phyloP scores from a whole-genome alignment of 1,140 invertebrate genomes.

The Drosophila ogumai region DNA sequence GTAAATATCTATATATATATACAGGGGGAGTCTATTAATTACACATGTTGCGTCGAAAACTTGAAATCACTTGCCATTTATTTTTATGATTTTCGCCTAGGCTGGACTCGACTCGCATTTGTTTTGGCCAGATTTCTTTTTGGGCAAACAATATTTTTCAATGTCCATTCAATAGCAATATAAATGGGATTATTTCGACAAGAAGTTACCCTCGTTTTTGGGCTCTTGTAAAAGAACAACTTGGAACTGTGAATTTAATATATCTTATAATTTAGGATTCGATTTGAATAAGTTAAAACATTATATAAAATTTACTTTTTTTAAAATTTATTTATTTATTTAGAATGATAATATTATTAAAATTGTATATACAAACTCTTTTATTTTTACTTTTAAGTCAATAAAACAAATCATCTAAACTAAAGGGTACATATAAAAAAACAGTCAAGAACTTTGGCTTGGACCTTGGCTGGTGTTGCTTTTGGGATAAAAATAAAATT shows the following conservation, averaged over 20 bases:
- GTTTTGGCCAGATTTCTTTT: conserved; percentile 50
- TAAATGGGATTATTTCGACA: conserved; percentile 17
- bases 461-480: conserved; percentile 16
- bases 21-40: conserved; percentile 74
- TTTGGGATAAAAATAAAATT: conserved; percentile 27
- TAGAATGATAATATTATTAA: no score
- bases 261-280: not conserved
- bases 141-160: conserved; percentile 55
- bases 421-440: not conserved
- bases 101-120: conserved; percentile 14
- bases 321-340: no score
- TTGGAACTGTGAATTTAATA: not conserved
- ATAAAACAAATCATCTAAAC: no score
- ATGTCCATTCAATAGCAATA: conserved; percentile 42
- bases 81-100: conserved; percentile 59
- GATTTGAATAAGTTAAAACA: no score
- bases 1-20: not conserved
- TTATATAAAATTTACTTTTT: no score
- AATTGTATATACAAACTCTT: not conserved
- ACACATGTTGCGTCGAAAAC: conserved; percentile 72
- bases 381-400: not conserved
- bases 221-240: not conserved
- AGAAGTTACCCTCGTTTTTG: not conserved
- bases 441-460: not conserved
- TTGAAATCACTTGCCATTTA: conserved; percentile 74